Conservation (phyloP, 2,797 vertebrate genomes). For the Geotrypetes seraphini region DNA sequence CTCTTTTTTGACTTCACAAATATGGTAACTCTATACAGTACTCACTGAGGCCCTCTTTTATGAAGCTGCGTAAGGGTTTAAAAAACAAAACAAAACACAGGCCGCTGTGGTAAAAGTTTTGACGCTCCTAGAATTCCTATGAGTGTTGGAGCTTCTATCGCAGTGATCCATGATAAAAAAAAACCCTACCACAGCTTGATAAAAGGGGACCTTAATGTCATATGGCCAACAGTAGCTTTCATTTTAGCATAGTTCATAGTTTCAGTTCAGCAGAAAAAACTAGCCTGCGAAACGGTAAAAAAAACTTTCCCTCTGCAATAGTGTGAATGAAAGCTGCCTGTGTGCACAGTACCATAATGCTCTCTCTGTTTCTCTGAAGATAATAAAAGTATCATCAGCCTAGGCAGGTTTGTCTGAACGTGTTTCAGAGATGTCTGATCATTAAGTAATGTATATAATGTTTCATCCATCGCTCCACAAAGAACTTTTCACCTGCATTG, state of each 20-base stretch:
- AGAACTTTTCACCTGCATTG: conserved; percentile 1
- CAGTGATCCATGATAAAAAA: too few relatives aligned
- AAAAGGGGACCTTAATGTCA: too few relatives aligned
- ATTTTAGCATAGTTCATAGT: conserved; percentile 27
- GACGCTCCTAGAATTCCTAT: too few relatives aligned
- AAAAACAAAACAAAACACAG: too few relatives aligned
- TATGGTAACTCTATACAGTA: too few relatives aligned
- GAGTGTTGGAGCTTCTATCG: too few relatives aligned
- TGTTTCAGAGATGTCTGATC: conserved; percentile 26
- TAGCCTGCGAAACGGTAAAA: conserved; percentile 20
- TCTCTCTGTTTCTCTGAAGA: conserved; percentile 19
- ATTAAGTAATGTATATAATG: conserved; percentile 23
- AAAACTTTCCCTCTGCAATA: conserved; percentile 19
- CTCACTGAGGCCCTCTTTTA: too few relatives aligned
- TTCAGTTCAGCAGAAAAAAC: conserved; percentile 31
- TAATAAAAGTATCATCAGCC: conserved; percentile 27
- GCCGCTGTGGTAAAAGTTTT: too few relatives aligned
- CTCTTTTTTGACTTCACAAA: too few relatives aligned
- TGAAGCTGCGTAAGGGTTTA: too few relatives aligned
- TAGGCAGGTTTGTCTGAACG: conserved; percentile 25
- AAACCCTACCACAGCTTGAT: too few relatives aligned
- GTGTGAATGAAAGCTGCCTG: conserved; percentile 16
- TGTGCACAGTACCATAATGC: conserved; percentile 8
- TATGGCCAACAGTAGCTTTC: conserved; percentile 36
- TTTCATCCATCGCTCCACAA: conserved; percentile 24